Evolutionary conservation across 1,140 invertebrate species (phyloP).

Genomic region (Lepidurus apus): DNA sequence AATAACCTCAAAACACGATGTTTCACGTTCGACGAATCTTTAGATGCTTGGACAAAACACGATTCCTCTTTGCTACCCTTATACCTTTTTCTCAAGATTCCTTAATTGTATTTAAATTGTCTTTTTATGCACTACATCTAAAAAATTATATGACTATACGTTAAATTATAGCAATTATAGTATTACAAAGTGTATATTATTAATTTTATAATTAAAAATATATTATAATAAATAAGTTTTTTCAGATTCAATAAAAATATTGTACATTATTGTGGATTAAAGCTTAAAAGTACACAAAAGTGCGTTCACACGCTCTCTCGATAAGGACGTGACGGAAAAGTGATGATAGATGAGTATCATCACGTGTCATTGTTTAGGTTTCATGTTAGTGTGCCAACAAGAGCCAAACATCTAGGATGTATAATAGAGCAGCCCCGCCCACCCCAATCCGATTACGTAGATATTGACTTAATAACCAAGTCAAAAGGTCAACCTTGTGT

Average conservation of each 20-base stretch:
- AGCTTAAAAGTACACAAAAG: not conserved
- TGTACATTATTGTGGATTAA: not conserved
- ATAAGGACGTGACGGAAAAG: not conserved
- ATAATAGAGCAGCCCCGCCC: not conserved
- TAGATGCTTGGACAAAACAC: not conserved
- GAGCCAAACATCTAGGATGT: not conserved
- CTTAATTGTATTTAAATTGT: no score
- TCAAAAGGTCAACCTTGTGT: not conserved
- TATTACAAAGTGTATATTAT: no score
- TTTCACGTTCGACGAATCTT: not conserved
- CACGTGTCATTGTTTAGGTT: not conserved
- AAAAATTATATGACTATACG: no score
- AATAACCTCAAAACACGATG: not conserved
- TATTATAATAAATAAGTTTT: no score
- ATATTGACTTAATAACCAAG: slow-evolving; percentile 1
- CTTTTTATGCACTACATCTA: no score
- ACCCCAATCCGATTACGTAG: not conserved
- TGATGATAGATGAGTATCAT: slow-evolving; percentile 15
- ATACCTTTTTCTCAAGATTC: not conserved
- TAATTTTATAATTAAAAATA: no score
- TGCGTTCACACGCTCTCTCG: not conserved
- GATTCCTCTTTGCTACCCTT: not conserved
- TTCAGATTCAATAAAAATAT: no score
- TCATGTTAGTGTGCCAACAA: not conserved
- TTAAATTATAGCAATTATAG: no score